These are phyloP conservation scores for Rhea americana DNA, from an alignment of 2,113 vertebrate species.

Conservation along the genomic window DNA sequence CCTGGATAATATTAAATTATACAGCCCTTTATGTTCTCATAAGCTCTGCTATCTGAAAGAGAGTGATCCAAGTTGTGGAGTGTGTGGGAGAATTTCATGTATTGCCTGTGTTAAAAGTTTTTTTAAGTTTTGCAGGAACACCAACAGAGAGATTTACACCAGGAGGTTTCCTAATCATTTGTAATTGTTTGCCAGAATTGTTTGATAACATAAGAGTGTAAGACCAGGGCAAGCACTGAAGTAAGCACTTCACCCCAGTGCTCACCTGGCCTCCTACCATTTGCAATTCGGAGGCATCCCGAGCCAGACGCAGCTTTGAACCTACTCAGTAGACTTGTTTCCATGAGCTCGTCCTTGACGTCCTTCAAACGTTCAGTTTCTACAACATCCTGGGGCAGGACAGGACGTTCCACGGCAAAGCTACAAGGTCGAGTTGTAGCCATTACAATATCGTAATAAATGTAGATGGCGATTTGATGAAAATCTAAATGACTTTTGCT, in stretches of 20 bases:
- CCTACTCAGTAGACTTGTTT: background rate
- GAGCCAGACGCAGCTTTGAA: background rate
- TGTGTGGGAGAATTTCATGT: background rate
- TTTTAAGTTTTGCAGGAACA: background rate
- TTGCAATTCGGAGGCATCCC: background rate
- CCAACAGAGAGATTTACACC: background rate
- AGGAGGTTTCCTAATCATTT: background rate
- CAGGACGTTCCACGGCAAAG: background rate
- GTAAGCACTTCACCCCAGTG: background rate
- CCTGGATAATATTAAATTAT: background rate
- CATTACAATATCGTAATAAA: background rate
- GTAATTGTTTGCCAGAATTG: background rate
- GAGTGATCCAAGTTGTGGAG: background rate
- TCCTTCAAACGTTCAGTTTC: background rate
- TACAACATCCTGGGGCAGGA: background rate
- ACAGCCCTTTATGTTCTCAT: background rate
- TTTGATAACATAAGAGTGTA: background rate
- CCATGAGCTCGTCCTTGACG: background rate
- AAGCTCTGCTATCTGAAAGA: background rate
- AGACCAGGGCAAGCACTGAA: background rate
- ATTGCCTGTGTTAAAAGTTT: background rate
- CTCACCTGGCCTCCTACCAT: background rate
- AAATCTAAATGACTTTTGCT: background rate
- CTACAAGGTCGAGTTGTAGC: background rate
- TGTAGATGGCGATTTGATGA: background rate